phyloP scores from a whole-genome alignment of 2,797 vertebrate species.

The Caiman crocodilus region DNA sequence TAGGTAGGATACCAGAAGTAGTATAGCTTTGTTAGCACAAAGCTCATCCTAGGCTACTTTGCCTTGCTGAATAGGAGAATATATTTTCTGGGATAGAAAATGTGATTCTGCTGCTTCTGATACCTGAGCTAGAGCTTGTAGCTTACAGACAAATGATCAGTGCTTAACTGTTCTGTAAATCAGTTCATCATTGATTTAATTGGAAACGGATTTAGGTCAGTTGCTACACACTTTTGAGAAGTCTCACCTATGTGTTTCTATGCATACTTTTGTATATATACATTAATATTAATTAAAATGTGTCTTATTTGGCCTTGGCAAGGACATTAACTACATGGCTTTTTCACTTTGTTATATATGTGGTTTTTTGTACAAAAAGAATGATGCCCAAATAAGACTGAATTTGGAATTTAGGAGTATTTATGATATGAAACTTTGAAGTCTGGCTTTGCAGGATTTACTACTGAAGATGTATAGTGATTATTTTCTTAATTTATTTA shows the following conservation, averaged over 20 bases:
- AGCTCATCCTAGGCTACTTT: too few species aligned
- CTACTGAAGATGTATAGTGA: background rate
- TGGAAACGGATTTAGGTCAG: background rate
- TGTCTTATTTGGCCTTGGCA: background rate
- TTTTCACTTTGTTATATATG: background rate
- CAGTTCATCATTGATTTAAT: background rate
- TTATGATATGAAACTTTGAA: background rate
- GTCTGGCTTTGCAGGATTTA: background rate
- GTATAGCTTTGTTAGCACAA: too few species aligned
- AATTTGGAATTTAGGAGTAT: background rate
- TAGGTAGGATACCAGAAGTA: too few species aligned
- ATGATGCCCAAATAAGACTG: background rate
- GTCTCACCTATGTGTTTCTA: background rate
- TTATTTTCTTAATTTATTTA: background rate
- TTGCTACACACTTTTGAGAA: background rate
- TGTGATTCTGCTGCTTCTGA: too few species aligned
- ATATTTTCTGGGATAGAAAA: too few species aligned
- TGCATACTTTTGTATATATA: background rate
- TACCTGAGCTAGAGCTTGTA: too few species aligned
- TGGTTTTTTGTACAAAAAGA: background rate
- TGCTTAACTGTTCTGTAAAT: background rate
- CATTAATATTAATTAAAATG: background rate
- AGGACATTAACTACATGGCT: rapidly evolving
- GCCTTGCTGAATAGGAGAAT: too few species aligned
- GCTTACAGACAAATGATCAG: background rate